These are phyloP conservation scores for Lasioglossum lativentre DNA, from an alignment of 2,888 invertebrate genomes.

Conservation along the genomic window DNA sequence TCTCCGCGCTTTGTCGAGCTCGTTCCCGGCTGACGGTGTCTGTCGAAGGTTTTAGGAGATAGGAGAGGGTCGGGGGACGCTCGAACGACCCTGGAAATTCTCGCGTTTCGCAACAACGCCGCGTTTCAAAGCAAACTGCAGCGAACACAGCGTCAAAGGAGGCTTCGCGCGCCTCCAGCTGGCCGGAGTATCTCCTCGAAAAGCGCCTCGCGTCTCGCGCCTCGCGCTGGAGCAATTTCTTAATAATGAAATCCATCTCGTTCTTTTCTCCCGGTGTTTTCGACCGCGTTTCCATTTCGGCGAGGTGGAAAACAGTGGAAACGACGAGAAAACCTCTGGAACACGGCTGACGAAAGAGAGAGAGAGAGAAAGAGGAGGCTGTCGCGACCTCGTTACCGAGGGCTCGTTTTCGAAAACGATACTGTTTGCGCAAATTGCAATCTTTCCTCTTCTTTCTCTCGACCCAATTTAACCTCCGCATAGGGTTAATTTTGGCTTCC, in stretches of 20 bases:
- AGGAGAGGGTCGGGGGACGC: conserved; percentile 29
- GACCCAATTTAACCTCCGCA: too few relatives aligned
- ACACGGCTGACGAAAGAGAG: neutral
- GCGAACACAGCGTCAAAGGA: conserved; percentile 16
- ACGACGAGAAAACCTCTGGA: neutral
- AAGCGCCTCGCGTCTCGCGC: conserved; percentile 11
- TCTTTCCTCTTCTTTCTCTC: neutral
- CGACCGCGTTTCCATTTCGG: conserved; percentile 17
- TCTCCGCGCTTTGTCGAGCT: conserved; percentile 20
- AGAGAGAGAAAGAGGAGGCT: too few relatives aligned
- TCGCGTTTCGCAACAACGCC: conserved; percentile 25
- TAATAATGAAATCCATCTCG: conserved; percentile 51
- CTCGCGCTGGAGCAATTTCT: conserved; percentile 10
- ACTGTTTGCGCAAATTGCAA: neutral
- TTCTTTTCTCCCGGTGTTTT: neutral
- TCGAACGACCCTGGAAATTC: conserved; percentile 35
- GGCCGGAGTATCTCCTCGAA: conserved; percentile 18
- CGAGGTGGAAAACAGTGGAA: neutral
- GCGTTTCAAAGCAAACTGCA: conserved; percentile 25
- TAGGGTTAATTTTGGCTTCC: too few relatives aligned
- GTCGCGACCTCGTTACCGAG: neutral
- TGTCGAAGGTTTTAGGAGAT: conserved; percentile 16
- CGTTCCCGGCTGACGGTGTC: neutral
- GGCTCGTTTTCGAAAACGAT: neutral
- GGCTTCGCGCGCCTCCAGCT: conserved; percentile 1